Evolutionary conservation across 2,888 invertebrate genomes (phyloP).

Genomic region (Drosophila flavopinicola): DNA sequence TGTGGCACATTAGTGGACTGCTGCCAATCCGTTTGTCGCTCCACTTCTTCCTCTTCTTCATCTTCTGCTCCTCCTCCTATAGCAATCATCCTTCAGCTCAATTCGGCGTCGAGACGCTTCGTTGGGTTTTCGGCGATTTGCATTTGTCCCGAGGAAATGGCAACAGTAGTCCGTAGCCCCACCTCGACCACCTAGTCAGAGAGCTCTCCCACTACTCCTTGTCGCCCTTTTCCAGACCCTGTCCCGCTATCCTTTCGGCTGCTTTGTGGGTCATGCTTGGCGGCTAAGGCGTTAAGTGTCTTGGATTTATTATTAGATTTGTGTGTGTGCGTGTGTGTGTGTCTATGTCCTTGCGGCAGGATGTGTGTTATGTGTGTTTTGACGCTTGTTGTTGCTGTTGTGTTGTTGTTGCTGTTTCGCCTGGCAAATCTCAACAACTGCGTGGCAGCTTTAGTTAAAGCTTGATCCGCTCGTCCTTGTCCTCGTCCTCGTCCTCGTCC

Average conservation of each 20-base stretch:
- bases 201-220: background rate
- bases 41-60: background rate
- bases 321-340: slow-evolving; percentile 27
- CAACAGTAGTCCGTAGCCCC: slow-evolving; percentile 36
- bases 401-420: slow-evolving; percentile 30
- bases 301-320: slow-evolving; percentile 81
- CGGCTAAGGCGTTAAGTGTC: slow-evolving; percentile 78
- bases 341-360: slow-evolving; percentile 31
- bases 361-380: slow-evolving; percentile 69
- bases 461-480: slow-evolving; percentile 30
- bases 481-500: background rate
- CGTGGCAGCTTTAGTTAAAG: slow-evolving; percentile 65
- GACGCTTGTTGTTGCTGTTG: slow-evolving; percentile 42
- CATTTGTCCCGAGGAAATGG: slow-evolving; percentile 57
- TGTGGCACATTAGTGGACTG: slow-evolving; percentile 59
- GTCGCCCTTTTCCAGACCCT: slow-evolving; percentile 13
- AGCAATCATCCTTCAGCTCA: slow-evolving; percentile 50
- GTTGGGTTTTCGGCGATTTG: slow-evolving; percentile 71
- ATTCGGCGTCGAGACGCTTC: slow-evolving; percentile 57
- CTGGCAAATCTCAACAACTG: slow-evolving; percentile 69
- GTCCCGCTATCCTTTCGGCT: slow-evolving; percentile 25
- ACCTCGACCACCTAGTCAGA: no score
- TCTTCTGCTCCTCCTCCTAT: background rate
- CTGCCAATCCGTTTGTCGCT: slow-evolving; percentile 31
- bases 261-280: slow-evolving; percentile 74